Conservation (phyloP, 2,888 invertebrate species). For the Agriopis aurantiaria region DNA sequence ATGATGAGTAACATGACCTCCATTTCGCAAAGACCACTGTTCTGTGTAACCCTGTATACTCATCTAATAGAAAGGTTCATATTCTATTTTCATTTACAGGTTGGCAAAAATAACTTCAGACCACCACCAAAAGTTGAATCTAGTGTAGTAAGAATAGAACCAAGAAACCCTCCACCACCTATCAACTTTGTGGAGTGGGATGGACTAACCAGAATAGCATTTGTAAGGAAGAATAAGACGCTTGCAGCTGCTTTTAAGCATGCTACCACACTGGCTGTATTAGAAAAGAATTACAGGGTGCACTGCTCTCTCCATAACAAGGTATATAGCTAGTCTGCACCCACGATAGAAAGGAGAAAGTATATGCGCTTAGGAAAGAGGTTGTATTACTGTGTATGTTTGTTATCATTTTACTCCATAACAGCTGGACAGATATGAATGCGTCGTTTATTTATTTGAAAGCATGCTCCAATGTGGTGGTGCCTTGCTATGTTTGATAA, state of each 20-base stretch:
- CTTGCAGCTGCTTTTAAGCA: conserved; percentile 96
- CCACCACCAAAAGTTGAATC: conserved; percentile 99
- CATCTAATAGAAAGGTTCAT: background rate
- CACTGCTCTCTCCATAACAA: conserved; percentile 95
- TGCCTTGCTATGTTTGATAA: too few species aligned
- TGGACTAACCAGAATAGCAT: conserved; percentile 97
- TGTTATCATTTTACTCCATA: too few species aligned
- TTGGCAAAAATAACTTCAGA: conserved; percentile 98
- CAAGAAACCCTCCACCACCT: conserved; percentile 98
- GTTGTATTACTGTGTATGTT: too few species aligned
- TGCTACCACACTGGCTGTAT: conserved; percentile 91
- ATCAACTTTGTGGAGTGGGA: conserved; percentile 99
- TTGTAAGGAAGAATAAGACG: conserved; percentile 98
- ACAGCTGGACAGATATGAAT: too few species aligned
- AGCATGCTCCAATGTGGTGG: too few species aligned
- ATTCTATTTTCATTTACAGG: conserved; percentile 77
- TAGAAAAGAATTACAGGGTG: conserved; percentile 96
- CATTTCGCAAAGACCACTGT: background rate
- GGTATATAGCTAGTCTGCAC: conserved; percentile 53
- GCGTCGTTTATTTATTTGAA: too few species aligned
- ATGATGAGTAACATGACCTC: too few species aligned
- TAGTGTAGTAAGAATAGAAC: conserved; percentile 98
- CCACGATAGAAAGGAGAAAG: too few species aligned
- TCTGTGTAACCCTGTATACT: background rate
- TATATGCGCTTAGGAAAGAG: too few species aligned